phyloP scores from a whole-genome alignment of 2,888 invertebrate species.

The Unio delphinus region DNA sequence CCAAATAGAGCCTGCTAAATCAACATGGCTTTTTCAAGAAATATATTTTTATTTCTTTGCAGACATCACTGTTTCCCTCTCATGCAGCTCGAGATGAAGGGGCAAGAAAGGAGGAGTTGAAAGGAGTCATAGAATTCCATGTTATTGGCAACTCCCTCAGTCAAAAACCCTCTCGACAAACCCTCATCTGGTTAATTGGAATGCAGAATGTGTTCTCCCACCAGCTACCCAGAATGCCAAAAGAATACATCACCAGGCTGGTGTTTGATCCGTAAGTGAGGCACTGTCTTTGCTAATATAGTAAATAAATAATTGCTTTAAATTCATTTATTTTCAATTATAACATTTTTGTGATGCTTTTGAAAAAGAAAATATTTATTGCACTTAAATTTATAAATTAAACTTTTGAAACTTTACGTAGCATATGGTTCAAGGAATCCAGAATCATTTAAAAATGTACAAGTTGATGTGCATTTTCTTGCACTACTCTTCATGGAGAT shows the following conservation, averaged over 20 bases:
- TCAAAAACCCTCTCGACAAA: slow-evolving; percentile 83
- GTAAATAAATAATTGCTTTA: neutral
- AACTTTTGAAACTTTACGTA: too few species aligned
- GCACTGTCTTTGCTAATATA: neutral
- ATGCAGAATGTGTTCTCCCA: slow-evolving; percentile 95
- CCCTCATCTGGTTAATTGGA: slow-evolving; percentile 89
- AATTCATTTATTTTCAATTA: too few species aligned
- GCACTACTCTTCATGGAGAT: too few species aligned
- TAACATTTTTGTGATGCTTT: too few species aligned
- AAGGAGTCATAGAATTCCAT: slow-evolving; percentile 92
- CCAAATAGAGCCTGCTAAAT: too few species aligned
- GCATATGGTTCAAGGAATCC: too few species aligned
- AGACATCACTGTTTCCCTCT: slow-evolving; percentile 46
- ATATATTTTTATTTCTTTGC: neutral
- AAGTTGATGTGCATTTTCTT: too few species aligned
- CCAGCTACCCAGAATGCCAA: slow-evolving; percentile 97
- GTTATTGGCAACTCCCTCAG: slow-evolving; percentile 94
- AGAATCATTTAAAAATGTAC: too few species aligned
- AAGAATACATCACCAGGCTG: slow-evolving; percentile 94
- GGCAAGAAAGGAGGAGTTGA: slow-evolving; percentile 90
- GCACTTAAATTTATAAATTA: too few species aligned
- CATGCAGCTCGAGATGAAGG: slow-evolving; percentile 88
- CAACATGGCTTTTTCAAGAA: too few species aligned
- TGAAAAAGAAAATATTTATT: too few species aligned
- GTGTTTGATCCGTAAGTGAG: slow-evolving; percentile 82